Base-by-base conservation (phyloP, 2,888 invertebrate species). In the Coremacera marginata region DNA sequence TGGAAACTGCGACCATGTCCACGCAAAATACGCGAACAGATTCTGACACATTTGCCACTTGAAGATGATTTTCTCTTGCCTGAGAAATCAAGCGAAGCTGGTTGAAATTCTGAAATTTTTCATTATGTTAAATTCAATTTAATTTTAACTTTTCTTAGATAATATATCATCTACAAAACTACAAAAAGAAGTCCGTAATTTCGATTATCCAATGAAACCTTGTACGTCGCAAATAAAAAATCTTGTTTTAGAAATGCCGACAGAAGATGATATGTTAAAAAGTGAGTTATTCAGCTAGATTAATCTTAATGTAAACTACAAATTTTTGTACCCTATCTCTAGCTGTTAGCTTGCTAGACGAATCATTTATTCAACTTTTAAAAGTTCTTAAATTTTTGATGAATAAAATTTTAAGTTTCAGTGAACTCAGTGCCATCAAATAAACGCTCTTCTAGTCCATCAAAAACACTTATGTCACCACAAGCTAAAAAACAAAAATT, bases 181-280 rank as follows among this genome's bases (percentile, higher is more conserved):
- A 8, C 37, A 37, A 37, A 37, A 37, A 37, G 37, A 37, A 7
- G 37, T 16, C 16, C 8, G 4, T n/a, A 5, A 68, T 70, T 57
- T 57, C 14, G 3, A 31, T n/a, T 70, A 57, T 37, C 70, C 70
- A n/a, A 31, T 78, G 14, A 80, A 78, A 70, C 55, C 65, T 14
- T 52, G 75, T 49, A 68, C 79, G 62, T 70, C 31, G 9, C 44
- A 44, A 22, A 14, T 75, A 16, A 79, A 73, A 62, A 25, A 52
- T 16, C 62, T n/a, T n/a, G 49, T 80, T 14, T 49, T 80, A 14
- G 52, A 76, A 70, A 57, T 79, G 37, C 78, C 79, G 22, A 5
- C 1, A 52, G 9, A 25, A 51, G 27, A 5, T 11, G n/a, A n/a
- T n/a, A n/a, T n/a, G n/a, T n/a, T n/a, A n/a, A n/a, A n/a, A n/a